These are phyloP conservation scores for Olivierus martensii DNA, from an alignment of 1,140 invertebrate species.

Conservation along the genomic window DNA sequence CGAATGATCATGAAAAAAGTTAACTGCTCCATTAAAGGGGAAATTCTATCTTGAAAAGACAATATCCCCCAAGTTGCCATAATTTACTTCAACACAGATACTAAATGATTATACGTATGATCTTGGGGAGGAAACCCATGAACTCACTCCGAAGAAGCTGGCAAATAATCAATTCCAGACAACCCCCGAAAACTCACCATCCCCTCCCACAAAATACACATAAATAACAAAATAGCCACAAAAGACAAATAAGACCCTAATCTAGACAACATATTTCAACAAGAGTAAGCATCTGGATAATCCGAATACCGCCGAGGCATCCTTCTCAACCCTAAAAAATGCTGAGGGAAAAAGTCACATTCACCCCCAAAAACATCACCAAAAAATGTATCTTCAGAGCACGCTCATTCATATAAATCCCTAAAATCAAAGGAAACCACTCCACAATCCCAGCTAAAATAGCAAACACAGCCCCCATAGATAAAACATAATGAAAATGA, in stretches of 20 bases:
- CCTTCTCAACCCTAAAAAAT: constrained; percentile 32
- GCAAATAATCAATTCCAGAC: constrained; percentile 31
- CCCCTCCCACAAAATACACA: constrained; percentile 38
- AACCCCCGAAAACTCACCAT: constrained; percentile 29
- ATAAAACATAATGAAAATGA: constrained; percentile 53
- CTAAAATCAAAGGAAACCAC: constrained; percentile 49
- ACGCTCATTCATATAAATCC: constrained; percentile 16
- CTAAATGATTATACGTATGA: constrained; percentile 41
- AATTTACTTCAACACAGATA: constrained; percentile 35
- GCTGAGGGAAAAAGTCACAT: too few relatives aligned
- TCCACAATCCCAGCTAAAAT: constrained; percentile 49
- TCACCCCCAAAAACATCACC: too few relatives aligned
- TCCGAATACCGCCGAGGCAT: constrained; percentile 51
- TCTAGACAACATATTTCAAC: constrained; percentile 49
- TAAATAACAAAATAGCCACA: constrained; percentile 37
- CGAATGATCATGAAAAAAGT: constrained; percentile 42
- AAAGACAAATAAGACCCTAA: constrained; percentile 44
- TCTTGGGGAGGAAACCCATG: constrained; percentile 38
- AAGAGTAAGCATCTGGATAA: constrained; percentile 46
- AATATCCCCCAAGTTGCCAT: constrained; percentile 36
- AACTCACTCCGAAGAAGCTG: constrained; percentile 42
- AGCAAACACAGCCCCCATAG: constrained; percentile 51
- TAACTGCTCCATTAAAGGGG: constrained; percentile 42
- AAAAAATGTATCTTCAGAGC: too few relatives aligned
- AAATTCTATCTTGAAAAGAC: constrained; percentile 39